A percentile compares a stretch with the other conserved stretches of the same genome.
phyloP scores from a whole-genome alignment of 2,113 vertebrate genomes.

The Hippocampus comes region DNA sequence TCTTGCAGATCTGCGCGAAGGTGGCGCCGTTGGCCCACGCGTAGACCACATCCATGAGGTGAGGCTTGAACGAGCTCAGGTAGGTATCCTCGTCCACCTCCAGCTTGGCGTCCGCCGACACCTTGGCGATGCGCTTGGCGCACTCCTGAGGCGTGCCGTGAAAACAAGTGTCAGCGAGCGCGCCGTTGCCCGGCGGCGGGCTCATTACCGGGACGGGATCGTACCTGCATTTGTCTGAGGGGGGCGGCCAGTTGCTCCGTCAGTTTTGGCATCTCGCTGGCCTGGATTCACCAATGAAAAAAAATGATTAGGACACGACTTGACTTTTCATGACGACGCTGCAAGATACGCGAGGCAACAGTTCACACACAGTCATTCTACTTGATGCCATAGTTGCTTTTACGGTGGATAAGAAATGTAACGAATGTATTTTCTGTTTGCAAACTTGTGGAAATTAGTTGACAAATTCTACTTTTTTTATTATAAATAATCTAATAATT shows the following conservation, averaged over 20 bases:
- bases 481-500: no score
- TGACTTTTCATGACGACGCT: background rate
- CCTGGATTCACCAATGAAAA: conserved; percentile 67
- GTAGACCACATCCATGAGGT: conserved; percentile 95
- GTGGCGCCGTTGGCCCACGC: conserved; percentile 94
- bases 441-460: no score
- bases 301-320: background rate
- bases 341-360: background rate
- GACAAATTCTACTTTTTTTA: no score
- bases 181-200: no score
- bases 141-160: conserved; percentile 79
- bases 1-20: conserved; percentile 97
- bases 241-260: conserved; percentile 94
- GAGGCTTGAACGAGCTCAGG: conserved; percentile 87
- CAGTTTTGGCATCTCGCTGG: conserved; percentile 93
- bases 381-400: background rate
- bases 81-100: conserved; percentile 93
- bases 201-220: background rate
- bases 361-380: background rate
- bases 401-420: no score
- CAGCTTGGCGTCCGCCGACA: conserved; percentile 95
- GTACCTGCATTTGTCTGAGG: conserved; percentile 96
- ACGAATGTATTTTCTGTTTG: no score
- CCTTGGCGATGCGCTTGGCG: conserved; percentile 93
- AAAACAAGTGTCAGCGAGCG: background rate